Evolutionary conservation across 2,113 vertebrate species (phyloP).

Genomic region (Pleuronectes platessa): DNA sequence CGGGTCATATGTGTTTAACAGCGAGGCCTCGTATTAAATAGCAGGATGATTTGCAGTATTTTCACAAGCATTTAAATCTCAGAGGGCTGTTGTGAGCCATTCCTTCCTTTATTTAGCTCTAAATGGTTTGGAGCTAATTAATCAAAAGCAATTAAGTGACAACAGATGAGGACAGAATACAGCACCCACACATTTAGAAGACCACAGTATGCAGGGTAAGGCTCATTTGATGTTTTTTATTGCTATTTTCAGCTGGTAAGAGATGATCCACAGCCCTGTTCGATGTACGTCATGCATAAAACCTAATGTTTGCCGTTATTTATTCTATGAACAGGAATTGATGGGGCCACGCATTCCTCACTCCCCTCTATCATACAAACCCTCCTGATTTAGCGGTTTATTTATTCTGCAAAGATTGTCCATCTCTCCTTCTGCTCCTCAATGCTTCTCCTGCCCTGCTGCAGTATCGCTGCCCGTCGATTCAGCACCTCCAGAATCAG

Average conservation of each 20-base stretch:
- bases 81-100: constrained; percentile 9
- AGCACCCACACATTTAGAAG: constrained; percentile 7
- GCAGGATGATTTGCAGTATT: constrained; percentile 26
- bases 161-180: constrained; percentile 23
- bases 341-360: too few species aligned
- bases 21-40: constrained; percentile 17
- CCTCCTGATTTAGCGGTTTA: too few species aligned
- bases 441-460: too few species aligned
- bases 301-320: background rate
- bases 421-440: too few species aligned
- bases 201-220: background rate
- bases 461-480: too few species aligned
- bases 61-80: constrained; percentile 34
- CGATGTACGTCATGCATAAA: too few species aligned
- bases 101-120: constrained; percentile 12
- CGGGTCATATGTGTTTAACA: constrained; percentile 11
- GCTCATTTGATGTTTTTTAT: constrained; percentile 1
- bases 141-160: constrained; percentile 28
- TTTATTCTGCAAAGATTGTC: too few species aligned
- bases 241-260: background rate
- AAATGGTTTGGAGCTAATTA: constrained; percentile 24
- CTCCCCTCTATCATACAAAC: too few species aligned
- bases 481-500: too few species aligned
- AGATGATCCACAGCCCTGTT: background rate
- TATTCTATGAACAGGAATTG: background rate